phyloP scores from a whole-genome alignment of 2,888 invertebrate genomes.

The Melanotus villosus region DNA sequence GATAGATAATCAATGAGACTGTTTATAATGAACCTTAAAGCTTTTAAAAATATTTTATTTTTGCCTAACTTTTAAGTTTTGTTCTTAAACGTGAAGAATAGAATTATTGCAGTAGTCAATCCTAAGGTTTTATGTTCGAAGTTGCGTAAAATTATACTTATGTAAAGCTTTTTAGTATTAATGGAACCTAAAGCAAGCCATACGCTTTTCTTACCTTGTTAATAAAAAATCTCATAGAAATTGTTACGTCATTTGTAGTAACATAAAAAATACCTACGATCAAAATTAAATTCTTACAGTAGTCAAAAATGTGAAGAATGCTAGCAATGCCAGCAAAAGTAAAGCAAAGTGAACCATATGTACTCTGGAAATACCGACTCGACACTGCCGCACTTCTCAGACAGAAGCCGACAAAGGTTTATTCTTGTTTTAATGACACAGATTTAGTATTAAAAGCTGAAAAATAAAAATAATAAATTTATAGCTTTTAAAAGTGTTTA shows the following conservation, averaged over 20 bases:
- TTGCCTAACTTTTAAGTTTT: no score
- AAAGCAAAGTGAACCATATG: constrained; percentile 56
- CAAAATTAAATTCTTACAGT: constrained; percentile 67
- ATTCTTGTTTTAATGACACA: constrained; percentile 65
- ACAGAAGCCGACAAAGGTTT: constrained; percentile 65
- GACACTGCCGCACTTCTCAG: constrained; percentile 51
- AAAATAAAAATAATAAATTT: constrained; percentile 67
- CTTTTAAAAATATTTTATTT: no score
- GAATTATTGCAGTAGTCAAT: no score
- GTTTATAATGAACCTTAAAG: no score
- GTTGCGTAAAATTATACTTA: no score
- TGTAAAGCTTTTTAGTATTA: no score
- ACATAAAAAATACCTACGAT: constrained; percentile 57
- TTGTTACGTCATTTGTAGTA: constrained; percentile 9
- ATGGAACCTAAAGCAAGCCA: no score
- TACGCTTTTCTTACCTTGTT: no score
- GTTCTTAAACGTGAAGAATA: no score
- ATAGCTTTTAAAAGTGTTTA: constrained; percentile 66
- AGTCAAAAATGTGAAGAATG: constrained; percentile 65
- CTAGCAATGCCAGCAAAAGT: constrained; percentile 58
- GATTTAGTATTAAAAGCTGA: constrained; percentile 66
- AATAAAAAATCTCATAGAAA: background rate
- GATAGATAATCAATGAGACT: no score
- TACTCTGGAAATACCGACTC: constrained; percentile 40
- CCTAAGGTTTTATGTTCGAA: no score